Base-by-base conservation (phyloP, 2,888 invertebrate species). In the Eupithecia subfuscata region DNA sequence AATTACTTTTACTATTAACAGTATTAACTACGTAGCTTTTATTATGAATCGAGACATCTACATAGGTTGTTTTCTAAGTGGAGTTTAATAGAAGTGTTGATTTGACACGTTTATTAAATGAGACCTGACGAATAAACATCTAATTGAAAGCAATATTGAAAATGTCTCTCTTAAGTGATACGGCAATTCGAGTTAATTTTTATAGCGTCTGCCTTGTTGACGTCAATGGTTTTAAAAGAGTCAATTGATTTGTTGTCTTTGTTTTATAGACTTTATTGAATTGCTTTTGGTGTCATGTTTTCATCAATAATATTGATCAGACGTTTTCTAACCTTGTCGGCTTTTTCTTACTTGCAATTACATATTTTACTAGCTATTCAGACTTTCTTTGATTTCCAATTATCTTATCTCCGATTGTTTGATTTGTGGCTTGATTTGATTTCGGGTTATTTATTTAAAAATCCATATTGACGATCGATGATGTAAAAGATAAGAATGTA, bases 121-220 rank as follows among this genome's bases (percentile, higher is more conserved):
- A 69, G 45, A 67, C 64, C 63, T 75, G 70, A 25, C 81, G 82
- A 84, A 84, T 83, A 84, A 79, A 67, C 75, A 75, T 74, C 45
- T 87, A 85, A 91, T 91, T 86, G 83, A 86, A 86, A 88, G 85
- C 87, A 88, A 88, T 88, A 81, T 82, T 85, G 74, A 79, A 78
- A 80, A 79, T 78, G 79, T 82, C 80, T 76, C 76, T 80, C 75
- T 84, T 83, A 87, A 89, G 84, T 89, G 87, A 82, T 82, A 80
- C 82, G 82, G 81, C 88, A 86, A 87, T 89, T 87, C 83, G 76
- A 83, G 63, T 75, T 84, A 84, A 86, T 86, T 84, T 86, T 84
- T 84, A 88, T 87, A 87, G 78, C 74, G 76, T 76, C 78, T 76
- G 71, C 72, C 76, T 79, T 81, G 79, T 80, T 77, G 75, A 79